Conservation (phyloP, 2,888 invertebrate genomes). For the Helobdella robusta region DNA sequence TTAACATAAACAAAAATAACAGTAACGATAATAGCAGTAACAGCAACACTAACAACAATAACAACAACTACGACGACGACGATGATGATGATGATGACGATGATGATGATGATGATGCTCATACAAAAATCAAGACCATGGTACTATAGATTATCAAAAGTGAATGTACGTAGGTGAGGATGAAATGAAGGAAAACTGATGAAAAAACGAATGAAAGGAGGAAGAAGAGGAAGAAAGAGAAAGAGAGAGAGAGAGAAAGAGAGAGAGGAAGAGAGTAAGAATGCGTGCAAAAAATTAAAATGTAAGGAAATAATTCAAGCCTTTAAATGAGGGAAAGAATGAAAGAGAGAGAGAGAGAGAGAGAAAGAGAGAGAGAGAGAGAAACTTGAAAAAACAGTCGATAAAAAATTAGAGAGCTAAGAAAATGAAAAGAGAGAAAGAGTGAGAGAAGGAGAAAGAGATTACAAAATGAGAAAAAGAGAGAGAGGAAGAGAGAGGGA, state of each 20-base stretch:
- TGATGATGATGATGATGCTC: no score
- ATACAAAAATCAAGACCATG: no score
- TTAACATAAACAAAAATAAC: no score
- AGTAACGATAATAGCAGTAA: no score
- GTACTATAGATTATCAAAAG: no score
- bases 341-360: background rate
- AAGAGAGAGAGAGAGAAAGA: constrained; percentile 7
- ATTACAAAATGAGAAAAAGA: background rate
- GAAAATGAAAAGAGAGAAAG: background rate
- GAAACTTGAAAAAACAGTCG: background rate
- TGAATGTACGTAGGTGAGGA: no score
- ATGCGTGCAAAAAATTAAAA: background rate
- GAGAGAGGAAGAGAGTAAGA: background rate
- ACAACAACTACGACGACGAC: no score
- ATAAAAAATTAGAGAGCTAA: background rate
- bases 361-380: background rate
- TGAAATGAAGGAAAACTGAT: background rate
- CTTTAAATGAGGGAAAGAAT: background rate
- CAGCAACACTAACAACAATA: no score
- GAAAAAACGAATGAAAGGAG: background rate
- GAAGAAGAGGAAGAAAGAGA: background rate
- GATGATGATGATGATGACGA: no score
- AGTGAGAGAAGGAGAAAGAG: background rate
- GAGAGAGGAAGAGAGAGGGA: background rate
- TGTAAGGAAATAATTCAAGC: background rate